Evolutionary conservation across 2,797 vertebrate species (phyloP).

Genomic region (Gymnoscopelus microlampas): DNA sequence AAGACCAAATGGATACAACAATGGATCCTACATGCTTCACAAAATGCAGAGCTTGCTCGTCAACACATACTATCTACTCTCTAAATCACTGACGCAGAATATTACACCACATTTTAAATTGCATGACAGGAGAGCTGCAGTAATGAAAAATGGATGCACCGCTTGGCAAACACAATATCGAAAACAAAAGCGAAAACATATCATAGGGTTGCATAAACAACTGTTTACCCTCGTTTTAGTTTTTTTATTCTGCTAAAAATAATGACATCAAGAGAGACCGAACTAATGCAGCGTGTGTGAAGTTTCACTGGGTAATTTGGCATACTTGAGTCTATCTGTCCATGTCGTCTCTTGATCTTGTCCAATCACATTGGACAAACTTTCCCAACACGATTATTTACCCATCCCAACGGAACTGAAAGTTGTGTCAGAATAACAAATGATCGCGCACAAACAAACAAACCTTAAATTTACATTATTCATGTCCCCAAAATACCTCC

Average conservation of each 20-base stretch:
- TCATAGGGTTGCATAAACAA: conserved; percentile 27
- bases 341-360: conserved; percentile 53
- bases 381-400: conserved; percentile 33
- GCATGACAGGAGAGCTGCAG: conserved; percentile 19
- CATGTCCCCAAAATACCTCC: conserved; percentile 46
- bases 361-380: conserved; percentile 31
- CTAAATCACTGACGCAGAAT: conserved; percentile 7
- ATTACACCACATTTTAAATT: conserved; percentile 27
- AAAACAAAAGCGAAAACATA: conserved; percentile 44
- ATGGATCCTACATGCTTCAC: conserved; percentile 34
- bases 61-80: not conserved
- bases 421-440: conserved; percentile 66
- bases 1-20: conserved; percentile 33
- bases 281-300: not conserved
- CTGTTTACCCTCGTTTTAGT: conserved; percentile 31
- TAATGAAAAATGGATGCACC: conserved; percentile 48
- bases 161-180: conserved; percentile 43
- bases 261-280: conserved; percentile 28
- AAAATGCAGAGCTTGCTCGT: conserved; percentile 11
- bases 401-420: conserved; percentile 42
- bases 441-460: conserved; percentile 45
- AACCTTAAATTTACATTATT: conserved; percentile 62
- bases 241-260: conserved; percentile 28
- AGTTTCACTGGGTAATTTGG: not conserved
- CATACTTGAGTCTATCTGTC: conserved; percentile 45